Base-by-base conservation (phyloP, 2,113 vertebrate species). In the Ailurus styani region DNA sequence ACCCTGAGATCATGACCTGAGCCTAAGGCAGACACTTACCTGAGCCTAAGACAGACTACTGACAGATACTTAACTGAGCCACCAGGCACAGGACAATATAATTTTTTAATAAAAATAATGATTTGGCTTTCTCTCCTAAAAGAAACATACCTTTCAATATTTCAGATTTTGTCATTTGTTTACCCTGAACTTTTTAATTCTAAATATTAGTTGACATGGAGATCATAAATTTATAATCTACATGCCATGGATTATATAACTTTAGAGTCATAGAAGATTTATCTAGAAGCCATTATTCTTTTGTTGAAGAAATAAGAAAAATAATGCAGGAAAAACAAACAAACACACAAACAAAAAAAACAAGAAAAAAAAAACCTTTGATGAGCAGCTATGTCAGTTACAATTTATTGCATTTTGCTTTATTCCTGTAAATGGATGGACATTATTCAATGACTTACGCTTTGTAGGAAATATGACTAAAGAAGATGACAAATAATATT, bases 261-360 rank as follows among this genome's bases (percentile, higher is more conserved):
- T 42, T 87, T 73, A 87, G 6, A 81, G 17, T 34, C 78, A 6
- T 75, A 96, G 50, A 50, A 34, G 12, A 78, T 86, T 96, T 97
- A 57, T 77, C 64, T 78, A 68, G 54, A 87, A 97, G 10, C 3
- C 21, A 92, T 87, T 91, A 73, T 60, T 81, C 23, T 79, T 97
- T 93, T 82, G 50, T 21, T 75, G 31, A 72, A 91, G 57, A 97
- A 88, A 86, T 54, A 54, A 84, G 34, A 92, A 95, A 70, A 82
- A 25, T 60, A 85, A 55, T 55, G 1, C 15, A 31, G 25, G 75
- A 6, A n/a, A 57, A 6, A n/a, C n/a, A n/a, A n/a, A n/a, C n/a
- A n/a, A n/a, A n/a, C n/a, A n/a, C n/a, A n/a, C n/a, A n/a, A n/a
- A n/a, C n/a, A n/a, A n/a, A n/a, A n/a, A n/a, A n/a, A n/a, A n/a